phyloP scores from a whole-genome alignment of 2,113 vertebrate species.

The Phalacrocorax pelagicus region DNA sequence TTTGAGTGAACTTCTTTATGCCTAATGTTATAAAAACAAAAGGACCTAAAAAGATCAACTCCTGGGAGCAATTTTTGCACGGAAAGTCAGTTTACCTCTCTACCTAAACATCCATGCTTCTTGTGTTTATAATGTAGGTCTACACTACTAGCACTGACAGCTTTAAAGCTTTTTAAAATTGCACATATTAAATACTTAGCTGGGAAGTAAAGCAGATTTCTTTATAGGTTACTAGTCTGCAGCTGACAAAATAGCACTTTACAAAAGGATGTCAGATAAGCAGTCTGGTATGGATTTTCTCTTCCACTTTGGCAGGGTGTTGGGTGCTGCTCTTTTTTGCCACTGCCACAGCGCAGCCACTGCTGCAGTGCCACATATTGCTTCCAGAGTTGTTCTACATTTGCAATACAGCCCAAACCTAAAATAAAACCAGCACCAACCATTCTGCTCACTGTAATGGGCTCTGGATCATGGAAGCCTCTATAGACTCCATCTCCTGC shows the following conservation, averaged over 20 bases:
- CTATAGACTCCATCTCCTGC: background rate
- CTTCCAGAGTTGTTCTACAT: background rate
- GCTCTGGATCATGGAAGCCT: background rate
- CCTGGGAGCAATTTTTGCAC: background rate
- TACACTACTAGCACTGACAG: background rate
- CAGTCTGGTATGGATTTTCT: background rate
- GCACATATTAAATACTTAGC: background rate
- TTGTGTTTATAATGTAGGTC: background rate
- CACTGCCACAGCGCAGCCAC: background rate
- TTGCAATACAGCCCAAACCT: background rate
- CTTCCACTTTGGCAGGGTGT: background rate
- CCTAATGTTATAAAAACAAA: background rate
- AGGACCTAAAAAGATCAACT: background rate
- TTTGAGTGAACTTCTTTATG: background rate
- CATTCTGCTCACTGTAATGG: background rate
- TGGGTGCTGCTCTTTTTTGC: background rate
- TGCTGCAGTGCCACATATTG: background rate
- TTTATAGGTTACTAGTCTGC: background rate
- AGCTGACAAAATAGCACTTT: background rate
- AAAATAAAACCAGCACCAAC: background rate
- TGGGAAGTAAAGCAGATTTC: background rate
- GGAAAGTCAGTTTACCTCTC: background rate
- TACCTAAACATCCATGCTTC: background rate
- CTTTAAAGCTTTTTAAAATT: background rate
- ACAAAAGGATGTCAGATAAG: background rate